Conservation (phyloP, 2,797 vertebrate genomes). For the Cossypha polioptera region DNA sequence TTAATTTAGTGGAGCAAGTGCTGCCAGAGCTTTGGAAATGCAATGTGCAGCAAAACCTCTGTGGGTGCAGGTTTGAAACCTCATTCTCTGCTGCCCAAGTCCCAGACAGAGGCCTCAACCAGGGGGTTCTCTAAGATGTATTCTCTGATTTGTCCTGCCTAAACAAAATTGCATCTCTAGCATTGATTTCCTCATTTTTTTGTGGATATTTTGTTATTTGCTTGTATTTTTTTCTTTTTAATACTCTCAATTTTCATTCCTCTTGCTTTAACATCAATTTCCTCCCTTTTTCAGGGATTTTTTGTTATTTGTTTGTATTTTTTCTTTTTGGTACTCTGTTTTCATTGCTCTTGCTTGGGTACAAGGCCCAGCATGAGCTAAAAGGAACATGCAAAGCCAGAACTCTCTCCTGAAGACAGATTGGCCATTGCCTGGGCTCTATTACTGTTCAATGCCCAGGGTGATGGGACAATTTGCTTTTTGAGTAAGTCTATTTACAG, state of each 20-base stretch:
- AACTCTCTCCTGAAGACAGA: not conserved
- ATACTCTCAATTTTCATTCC: not conserved
- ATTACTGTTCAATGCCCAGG: not conserved
- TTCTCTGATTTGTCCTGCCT: not conserved
- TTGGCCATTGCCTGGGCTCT: not conserved
- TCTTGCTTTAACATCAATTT: not conserved
- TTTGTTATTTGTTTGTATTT: not conserved
- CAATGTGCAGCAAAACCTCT: accelerated
- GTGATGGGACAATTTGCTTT: not conserved
- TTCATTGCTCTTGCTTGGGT: not conserved
- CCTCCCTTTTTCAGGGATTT: not conserved
- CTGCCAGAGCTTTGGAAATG: not conserved
- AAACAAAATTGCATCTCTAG: not conserved
- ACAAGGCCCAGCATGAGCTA: not conserved
- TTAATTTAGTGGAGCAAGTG: not conserved
- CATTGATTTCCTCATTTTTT: not conserved
- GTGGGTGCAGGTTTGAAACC: too few relatives aligned
- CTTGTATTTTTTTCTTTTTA: not conserved
- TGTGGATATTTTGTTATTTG: accelerated
- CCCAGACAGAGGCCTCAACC: not conserved
- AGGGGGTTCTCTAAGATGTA: accelerated
- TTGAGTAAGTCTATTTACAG: not conserved
- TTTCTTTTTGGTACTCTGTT: not conserved
- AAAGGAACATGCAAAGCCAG: not conserved
- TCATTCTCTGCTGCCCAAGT: not conserved